These are phyloP conservation scores for Rosalia funebris DNA, from an alignment of 2,888 invertebrate species.

Conservation along the genomic window DNA sequence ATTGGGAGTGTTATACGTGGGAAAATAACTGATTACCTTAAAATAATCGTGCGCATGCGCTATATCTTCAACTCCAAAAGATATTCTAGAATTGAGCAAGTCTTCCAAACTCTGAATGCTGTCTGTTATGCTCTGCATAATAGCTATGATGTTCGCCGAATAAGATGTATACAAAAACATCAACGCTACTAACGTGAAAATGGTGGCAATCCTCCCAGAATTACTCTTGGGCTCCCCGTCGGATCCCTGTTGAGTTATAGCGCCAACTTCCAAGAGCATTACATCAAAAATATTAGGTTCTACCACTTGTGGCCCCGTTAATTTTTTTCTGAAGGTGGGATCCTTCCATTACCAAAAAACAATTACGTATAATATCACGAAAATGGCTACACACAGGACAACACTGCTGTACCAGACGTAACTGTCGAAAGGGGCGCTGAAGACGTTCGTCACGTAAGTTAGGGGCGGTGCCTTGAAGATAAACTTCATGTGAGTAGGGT, in stretches of 20 bases:
- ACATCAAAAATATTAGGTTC: slow-evolving; percentile 50
- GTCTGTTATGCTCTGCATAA: slow-evolving; percentile 71
- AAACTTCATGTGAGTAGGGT: background rate
- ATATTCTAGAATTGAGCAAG: slow-evolving; percentile 54
- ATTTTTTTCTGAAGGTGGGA: slow-evolving; percentile 29
- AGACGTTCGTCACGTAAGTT: slow-evolving; percentile 73
- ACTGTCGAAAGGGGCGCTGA: slow-evolving; percentile 32
- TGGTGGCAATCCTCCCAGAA: slow-evolving; percentile 62
- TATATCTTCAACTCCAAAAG: background rate
- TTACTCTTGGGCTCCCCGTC: slow-evolving; percentile 61
- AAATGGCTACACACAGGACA: slow-evolving; percentile 30
- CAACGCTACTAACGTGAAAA: slow-evolving; percentile 57
- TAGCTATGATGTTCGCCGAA: slow-evolving; percentile 74
- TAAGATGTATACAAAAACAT: slow-evolving; percentile 73
- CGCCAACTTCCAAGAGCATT: slow-evolving; percentile 62
- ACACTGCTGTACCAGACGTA: slow-evolving; percentile 31
- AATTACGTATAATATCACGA: slow-evolving; percentile 48
- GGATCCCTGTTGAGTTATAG: slow-evolving; percentile 65
- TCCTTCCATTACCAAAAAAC: slow-evolving; percentile 53
- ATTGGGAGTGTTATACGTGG: no score
- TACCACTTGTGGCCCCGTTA: slow-evolving; percentile 32
- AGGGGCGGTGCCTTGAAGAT: slow-evolving; percentile 67
- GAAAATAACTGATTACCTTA: no score
- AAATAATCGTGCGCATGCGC: background rate
- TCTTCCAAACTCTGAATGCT: slow-evolving; percentile 68